phyloP scores from a whole-genome alignment of 2,113 vertebrate species.

The Triplophysa rosa region DNA sequence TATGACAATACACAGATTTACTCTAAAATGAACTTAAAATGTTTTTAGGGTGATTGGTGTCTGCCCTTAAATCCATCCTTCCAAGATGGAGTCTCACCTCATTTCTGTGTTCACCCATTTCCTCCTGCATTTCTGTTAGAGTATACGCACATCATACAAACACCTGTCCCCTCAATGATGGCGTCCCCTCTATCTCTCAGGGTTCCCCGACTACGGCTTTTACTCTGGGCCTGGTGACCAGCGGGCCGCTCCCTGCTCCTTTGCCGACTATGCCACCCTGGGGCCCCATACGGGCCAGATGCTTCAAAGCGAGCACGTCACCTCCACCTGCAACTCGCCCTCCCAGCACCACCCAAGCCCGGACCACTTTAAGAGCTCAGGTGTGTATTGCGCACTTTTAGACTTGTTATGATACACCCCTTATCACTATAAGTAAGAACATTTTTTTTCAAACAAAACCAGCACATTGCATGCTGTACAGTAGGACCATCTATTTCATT shows the following conservation, averaged over 20 bases:
- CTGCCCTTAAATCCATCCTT: too few species aligned
- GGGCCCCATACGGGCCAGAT: constrained; percentile 84
- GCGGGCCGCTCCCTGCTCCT: constrained; percentile 83
- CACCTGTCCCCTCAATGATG: constrained; percentile 76
- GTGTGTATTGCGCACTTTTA: constrained; percentile 76
- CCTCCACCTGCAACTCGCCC: constrained; percentile 82
- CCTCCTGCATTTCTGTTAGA: constrained; percentile 56
- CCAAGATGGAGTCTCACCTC: too few species aligned
- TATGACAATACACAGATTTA: too few species aligned
- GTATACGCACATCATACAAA: constrained; percentile 63
- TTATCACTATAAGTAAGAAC: too few species aligned
- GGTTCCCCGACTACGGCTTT: constrained; percentile 85
- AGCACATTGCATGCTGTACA: background rate
- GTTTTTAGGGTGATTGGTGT: too few species aligned
- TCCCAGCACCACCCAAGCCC: constrained; percentile 78
- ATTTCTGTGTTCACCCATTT: background rate
- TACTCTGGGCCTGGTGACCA: constrained; percentile 85
- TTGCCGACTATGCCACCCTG: constrained; percentile 85
- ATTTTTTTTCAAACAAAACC: too few species aligned
- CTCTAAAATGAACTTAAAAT: too few species aligned
- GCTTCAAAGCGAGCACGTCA: constrained; percentile 85
- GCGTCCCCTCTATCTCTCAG: constrained; percentile 72
- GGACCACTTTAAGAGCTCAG: constrained; percentile 90
- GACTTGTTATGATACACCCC: background rate
- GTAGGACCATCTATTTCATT: too few species aligned